Conservation (phyloP, 1,140 invertebrate species). For the Branchinecta lynchi region DNA sequence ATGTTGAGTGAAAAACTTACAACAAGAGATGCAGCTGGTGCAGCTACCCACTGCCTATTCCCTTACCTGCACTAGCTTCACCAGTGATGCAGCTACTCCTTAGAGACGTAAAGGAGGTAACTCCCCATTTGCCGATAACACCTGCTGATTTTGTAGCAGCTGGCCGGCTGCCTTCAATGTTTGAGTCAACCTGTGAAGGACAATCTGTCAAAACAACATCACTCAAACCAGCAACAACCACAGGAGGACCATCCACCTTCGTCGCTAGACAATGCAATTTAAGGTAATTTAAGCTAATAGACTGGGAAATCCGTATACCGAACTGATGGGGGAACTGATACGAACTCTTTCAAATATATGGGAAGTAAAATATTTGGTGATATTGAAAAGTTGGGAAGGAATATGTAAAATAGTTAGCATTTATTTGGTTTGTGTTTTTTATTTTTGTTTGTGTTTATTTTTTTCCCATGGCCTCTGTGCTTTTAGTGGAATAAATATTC, state of each 20-base stretch:
- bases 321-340: no score
- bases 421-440: no score
- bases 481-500: no score
- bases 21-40: no score
- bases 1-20: no score
- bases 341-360: not conserved
- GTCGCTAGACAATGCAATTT: not conserved
- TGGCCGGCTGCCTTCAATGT: conserved; percentile 72
- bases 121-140: conserved; percentile 80
- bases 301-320: not conserved
- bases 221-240: not conserved
- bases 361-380: no score
- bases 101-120: conserved; percentile 78
- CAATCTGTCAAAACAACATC: not conserved
- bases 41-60: no score
- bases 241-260: not conserved
- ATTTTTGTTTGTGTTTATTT: no score
- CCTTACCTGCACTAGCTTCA: conserved; percentile 22
- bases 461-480: no score
- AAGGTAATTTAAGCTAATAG: no score
- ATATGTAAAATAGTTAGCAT: no score
- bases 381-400: no score
- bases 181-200: conserved; percentile 24
- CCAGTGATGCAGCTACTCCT: conserved; percentile 55
- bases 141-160: conserved; percentile 64